These are phyloP conservation scores for Carollia perspicillata DNA, from an alignment of 2,113 vertebrate species.

Conservation along the genomic window DNA sequence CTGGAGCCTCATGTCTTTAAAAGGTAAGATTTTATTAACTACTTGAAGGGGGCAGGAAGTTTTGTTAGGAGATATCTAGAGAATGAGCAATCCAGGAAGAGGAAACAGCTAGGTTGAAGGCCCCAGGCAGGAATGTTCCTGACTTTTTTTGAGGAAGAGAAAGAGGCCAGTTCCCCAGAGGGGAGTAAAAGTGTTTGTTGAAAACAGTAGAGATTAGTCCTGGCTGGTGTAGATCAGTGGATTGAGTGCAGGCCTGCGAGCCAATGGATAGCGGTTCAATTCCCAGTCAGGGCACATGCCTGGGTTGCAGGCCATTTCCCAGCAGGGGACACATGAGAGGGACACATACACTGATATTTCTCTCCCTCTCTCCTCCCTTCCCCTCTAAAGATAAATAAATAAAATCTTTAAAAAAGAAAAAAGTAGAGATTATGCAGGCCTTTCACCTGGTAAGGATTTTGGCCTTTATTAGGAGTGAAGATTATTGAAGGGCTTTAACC, in stretches of 20 bases:
- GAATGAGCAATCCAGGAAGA: not conserved
- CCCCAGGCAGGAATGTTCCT: not conserved
- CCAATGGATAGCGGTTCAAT: too few relatives aligned
- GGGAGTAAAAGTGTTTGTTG: not conserved
- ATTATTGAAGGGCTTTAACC: not conserved
- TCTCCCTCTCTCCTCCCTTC: too few relatives aligned
- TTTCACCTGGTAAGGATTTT: not conserved
- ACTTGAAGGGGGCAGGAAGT: not conserved
- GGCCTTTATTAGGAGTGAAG: not conserved
- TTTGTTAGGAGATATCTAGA: not conserved
- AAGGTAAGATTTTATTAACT: not conserved
- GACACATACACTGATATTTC: too few relatives aligned
- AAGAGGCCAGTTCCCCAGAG: not conserved
- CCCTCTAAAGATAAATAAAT: too few relatives aligned
- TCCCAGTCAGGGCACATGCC: too few relatives aligned
- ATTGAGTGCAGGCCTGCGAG: too few relatives aligned
- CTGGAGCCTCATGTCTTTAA: not conserved
- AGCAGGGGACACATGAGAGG: too few relatives aligned
- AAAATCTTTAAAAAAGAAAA: too few relatives aligned
- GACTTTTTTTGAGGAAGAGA: not conserved
- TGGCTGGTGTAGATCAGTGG: too few relatives aligned
- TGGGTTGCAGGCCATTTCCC: too few relatives aligned
- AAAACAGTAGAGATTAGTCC: not conserved
- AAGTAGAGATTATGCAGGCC: accelerated
- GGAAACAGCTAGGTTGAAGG: not conserved